Base-by-base conservation (phyloP, 2,797 vertebrate species). In the Typhlichthys subterraneus region DNA sequence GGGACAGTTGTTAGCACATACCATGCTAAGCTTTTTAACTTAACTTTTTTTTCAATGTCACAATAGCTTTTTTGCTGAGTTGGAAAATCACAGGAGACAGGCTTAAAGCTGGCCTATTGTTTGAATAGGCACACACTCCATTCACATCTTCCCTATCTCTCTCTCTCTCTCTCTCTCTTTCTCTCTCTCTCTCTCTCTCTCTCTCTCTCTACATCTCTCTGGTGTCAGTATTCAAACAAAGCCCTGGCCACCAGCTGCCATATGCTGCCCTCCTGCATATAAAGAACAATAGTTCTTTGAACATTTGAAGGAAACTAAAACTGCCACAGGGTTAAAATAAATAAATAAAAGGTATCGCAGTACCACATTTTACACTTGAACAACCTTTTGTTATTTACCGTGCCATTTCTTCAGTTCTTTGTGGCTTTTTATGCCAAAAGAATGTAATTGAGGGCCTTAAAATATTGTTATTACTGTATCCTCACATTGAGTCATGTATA, bases 11-110 rank as follows among this genome's bases (percentile, higher is more conserved):
- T 93, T 93, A 94, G 94, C 93, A 92, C 89, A 93, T 90, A 89
- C 92, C 94, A 92, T 92, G 92, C 90, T 94, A 94, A 95, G 94
- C 94, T 90, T 93, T 94, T 93, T 93, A 94, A 94, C 90, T 92
- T 93, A 90, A 94, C 93, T 88, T 94, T 94, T 38, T 93, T 93
- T 92, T 90, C 23, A 78, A 81, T 81, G 74, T 73, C 87, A 94
- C 92, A 95, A 95, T 93, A 83, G 92, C 88, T 93, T 94, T 23
- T 96, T 94, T 90, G 93, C 93, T 94, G 95, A 95, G 93, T 93
- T 94, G 93, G 91, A 95, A 95, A 95, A 94, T 93, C 91, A 90
- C 92, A 94, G 93, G 93, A 94, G 94, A 94, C 94, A 93, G 93
- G 92, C 93, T 93, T 91, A 94, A 92, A 94, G 92, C 92, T 86